A percentile compares a stretch with the other conserved stretches of the same genome.
Evolutionary conservation across 2,797 vertebrate species (phyloP).

Genomic region (Sorex maritimensis): DNA sequence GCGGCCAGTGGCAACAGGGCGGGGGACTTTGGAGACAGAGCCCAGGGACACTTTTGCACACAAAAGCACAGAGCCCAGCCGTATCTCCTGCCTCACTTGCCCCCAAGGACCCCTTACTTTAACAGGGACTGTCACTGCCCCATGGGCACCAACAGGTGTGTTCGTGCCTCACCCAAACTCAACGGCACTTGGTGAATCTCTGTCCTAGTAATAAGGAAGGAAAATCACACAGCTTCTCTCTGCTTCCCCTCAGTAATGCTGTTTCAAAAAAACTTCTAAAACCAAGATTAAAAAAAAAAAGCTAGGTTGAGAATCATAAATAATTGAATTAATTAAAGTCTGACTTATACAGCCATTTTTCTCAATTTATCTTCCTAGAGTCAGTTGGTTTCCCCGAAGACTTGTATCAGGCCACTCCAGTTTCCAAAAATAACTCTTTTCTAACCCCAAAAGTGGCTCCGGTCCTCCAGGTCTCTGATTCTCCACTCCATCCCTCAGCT

Average conservation of each 20-base stretch:
- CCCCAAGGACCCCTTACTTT: background rate
- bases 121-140: background rate
- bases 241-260: conserved; percentile 43
- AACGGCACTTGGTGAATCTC: conserved; percentile 30
- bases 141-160: background rate
- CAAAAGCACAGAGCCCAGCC: background rate
- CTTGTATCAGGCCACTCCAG: conserved; percentile 40
- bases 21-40: background rate
- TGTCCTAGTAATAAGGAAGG: background rate
- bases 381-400: conserved; percentile 27
- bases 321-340: conserved; percentile 39
- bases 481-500: background rate
- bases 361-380: conserved; percentile 1
- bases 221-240: conserved; percentile 52
- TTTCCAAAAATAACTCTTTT: conserved; percentile 47
- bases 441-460: background rate
- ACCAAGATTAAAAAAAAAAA: conserved; percentile 53
- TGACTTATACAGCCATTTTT: conserved; percentile 8
- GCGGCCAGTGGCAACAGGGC: background rate
- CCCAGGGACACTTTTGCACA: background rate
- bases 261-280: conserved; percentile 53
- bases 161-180: conserved; percentile 34
- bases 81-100: background rate
- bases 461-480: conserved; percentile 4
- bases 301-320: background rate